phyloP scores from a whole-genome alignment of 2,888 invertebrate species.

The Malthinus seriepunctatus region DNA sequence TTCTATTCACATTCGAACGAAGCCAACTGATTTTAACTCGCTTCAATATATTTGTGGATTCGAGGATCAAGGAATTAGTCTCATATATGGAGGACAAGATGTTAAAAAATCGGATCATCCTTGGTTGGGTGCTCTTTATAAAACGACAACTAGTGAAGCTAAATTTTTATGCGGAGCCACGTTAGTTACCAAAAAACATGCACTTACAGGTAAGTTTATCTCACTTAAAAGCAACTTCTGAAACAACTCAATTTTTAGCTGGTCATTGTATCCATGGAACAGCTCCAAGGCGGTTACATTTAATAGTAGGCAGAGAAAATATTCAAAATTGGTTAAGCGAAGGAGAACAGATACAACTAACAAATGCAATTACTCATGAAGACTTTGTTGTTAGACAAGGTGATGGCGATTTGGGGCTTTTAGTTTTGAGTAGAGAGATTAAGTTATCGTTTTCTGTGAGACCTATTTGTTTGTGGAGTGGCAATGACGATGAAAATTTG shows the following conservation, averaged over 20 bases:
- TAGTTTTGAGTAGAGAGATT: slow-evolving; percentile 57
- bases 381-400: slow-evolving; percentile 61
- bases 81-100: slow-evolving; percentile 42
- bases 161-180: slow-evolving; percentile 51
- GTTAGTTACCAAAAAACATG: slow-evolving; percentile 46
- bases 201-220: slow-evolving; percentile 48
- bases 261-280: slow-evolving; percentile 44
- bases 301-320: slow-evolving; percentile 43
- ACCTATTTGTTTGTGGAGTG: slow-evolving; percentile 67
- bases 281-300: slow-evolving; percentile 15
- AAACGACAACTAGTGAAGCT: slow-evolving; percentile 42
- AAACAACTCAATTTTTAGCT: too few species aligned
- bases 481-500: slow-evolving; percentile 49
- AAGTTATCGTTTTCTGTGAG: slow-evolving; percentile 60
- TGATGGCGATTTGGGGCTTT: slow-evolving; percentile 61
- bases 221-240: too few species aligned
- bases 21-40: too few species aligned
- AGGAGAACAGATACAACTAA: slow-evolving; percentile 50
- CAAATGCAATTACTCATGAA: slow-evolving; percentile 58
- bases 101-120: slow-evolving; percentile 47
- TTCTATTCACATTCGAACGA: too few species aligned
- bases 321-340: slow-evolving; percentile 41
- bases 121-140: slow-evolving; percentile 51
- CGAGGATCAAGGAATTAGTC: too few species aligned
- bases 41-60: too few species aligned